Base-by-base conservation (phyloP, 1,140 invertebrate genomes). In the Cotesia glomerata region DNA sequence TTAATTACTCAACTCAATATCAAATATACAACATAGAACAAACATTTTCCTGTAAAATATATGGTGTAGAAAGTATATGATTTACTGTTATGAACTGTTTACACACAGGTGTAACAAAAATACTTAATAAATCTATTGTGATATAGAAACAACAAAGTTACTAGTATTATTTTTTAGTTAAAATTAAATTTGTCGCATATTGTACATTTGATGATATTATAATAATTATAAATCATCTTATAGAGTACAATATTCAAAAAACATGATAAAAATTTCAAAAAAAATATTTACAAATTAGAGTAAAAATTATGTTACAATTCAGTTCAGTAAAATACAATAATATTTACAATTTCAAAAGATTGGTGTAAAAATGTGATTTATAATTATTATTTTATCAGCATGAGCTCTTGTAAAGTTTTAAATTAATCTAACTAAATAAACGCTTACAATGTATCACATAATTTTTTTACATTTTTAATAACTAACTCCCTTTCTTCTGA, bases 381-480 rank as follows among this genome's bases (percentile, higher is more conserved):
- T 65, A 65, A 65, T 49, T 65, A 45, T 65, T 65, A 26, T 65
- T 13, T 65, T 65, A 45, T 39, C 4, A 49, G 9, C 36, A 49
- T 49, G 13, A 49, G 14, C 18, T 14, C 9, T 14, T 49, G 4
- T 2, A 14, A 65, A 49, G 7, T 49, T 45, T 65, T 18, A 16
- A 11, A 49, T 39, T 8, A 65, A 49, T 49, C 13, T 7, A n/a
- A n/a, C n/a, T n/a, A 4, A 11, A 34, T 39, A 16, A 39, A 36
- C 39, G 32, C 69, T 64, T 45, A 71, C 69, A 63, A 71, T 62
- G 61, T 52, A 45, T 71, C 61, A 35, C 39, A 51, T 13, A 71
- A 35, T 34, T 63, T 11, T 16, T 71, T 54, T 9, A 59, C 64
- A 39, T 68, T 67, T 61, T 64, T 18, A 0, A 67, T 68, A 9